Evolutionary conservation across 2,113 vertebrate genomes (phyloP).

Genomic region (Gasterosteus aculeatus): DNA sequence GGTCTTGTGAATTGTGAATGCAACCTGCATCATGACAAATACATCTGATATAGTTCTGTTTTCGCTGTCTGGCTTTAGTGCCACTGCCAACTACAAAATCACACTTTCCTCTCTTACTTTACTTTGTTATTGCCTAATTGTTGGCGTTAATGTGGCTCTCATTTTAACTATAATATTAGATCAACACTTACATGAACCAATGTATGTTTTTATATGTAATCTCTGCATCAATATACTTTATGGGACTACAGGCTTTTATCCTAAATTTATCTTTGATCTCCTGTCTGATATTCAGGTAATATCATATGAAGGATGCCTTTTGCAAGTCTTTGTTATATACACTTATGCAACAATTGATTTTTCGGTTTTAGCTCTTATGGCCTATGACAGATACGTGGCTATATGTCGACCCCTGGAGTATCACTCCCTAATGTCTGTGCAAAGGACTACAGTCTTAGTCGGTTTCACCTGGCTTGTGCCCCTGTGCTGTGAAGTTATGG

Average conservation of each 20-base stretch:
- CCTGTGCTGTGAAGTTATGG: neutral
- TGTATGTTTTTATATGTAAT: slow-evolving; percentile 27
- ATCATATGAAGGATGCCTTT: slow-evolving; percentile 14
- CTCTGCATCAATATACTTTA: slow-evolving; percentile 28
- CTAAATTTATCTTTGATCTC: slow-evolving; percentile 16
- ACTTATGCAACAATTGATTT: slow-evolving; percentile 5
- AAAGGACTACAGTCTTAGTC: slow-evolving; percentile 11
- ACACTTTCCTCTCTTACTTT: neutral
- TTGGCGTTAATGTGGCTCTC: neutral
- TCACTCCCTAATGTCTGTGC: slow-evolving; percentile 37
- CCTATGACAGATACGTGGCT: slow-evolving; percentile 47
- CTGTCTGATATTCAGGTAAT: slow-evolving; percentile 8
- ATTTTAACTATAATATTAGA: slow-evolving; percentile 13
- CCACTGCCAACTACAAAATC: neutral
- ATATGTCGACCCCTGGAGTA: slow-evolving; percentile 55
- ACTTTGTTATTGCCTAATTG: neutral
- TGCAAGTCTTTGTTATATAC: slow-evolving; percentile 25
- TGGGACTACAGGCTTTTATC: slow-evolving; percentile 27
- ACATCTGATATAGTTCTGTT: neutral
- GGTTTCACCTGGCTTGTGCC: slow-evolving; percentile 42
- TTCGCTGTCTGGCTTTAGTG: neutral
- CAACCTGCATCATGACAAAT: neutral
- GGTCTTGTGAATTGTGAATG: neutral
- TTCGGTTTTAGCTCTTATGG: slow-evolving; percentile 16
- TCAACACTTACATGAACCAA: slow-evolving; percentile 25